Base-by-base conservation (phyloP, 1,140 invertebrate species). In the Elysia chlorotica region DNA sequence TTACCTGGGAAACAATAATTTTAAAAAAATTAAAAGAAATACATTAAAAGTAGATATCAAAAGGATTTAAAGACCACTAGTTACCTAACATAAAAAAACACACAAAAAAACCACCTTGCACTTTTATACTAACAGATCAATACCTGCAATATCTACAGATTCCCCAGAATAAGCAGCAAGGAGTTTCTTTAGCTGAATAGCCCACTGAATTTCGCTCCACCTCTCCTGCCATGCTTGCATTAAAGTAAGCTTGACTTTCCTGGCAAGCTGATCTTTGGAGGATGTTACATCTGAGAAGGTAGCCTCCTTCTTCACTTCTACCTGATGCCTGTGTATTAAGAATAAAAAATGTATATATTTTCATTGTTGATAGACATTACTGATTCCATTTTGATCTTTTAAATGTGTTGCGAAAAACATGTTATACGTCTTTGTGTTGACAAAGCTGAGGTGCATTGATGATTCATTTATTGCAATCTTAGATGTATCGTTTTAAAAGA, bases 181-280 rank as follows among this genome's bases (percentile, higher is more conserved):
- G n/a, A 88, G 77, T 57, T 77, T 93, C 90, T 97, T 97, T 36
- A 97, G 95, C 83, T 96, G 94, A 73, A 97, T 96, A 35, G 95
- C 95, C 95, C 95, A 98, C 87, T 96, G 93, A 33, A 96, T 90
- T 88, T 97, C 95, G 17, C 93, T 93, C 96, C 96, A 98, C 67
- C 96, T 89, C 89, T 97, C 95, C 80, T 95, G 89, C 96, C 96
- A 98, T 54, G 96, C 96, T 87, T 92, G 90, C 35, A 96, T 87
- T 73, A 97, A 90, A 2, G 56, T 53, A 23, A 71, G 56, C n/a
- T 71, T 71, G 37, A 71, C 57, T 36, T 71, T 71, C 21, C 69
- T 71, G 19, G 36, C 38, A 6, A 71, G 59, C 56, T 62, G 57
- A 1, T 56, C 57, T 63, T 63, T 71, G 21, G 59, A 17, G 23